Base-by-base conservation (phyloP, 2,113 vertebrate genomes). In the Cinclus cinclus region DNA sequence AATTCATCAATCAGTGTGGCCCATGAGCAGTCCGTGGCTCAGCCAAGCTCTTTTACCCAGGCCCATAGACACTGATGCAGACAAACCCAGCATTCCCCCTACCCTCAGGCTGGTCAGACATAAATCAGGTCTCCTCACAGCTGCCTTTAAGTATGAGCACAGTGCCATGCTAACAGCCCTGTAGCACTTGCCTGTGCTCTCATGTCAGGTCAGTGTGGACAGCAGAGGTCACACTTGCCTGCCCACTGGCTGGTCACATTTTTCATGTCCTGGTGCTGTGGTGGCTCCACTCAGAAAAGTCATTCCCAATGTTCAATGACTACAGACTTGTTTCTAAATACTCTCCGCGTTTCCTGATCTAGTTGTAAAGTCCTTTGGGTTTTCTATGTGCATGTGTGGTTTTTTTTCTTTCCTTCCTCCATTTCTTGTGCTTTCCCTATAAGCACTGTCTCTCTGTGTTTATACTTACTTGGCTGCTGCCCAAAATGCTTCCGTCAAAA, bases 351-450 rank as follows among this genome's bases (percentile, higher is more conserved):
- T 71, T 87, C 25, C 42, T 69, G 19, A 74, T 63, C 33, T 63
- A 23, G 25, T 41, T 84, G 18, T 59, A 60, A 91, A 68, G 39
- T 49, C 22, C 24, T 89, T 78, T 44, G 50, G 8, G 6, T 44
- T 69, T 76, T 75, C n/a, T 58, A 1, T 53, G 23, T 47, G 10
- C 2, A 0, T 23, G 20, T 46, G 14, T 0, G 0, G 11, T 42
- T 0, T 42, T 39, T 80, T 75, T 49, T 10, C 42, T 77, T 84
- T 83, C 33, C 33, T 86, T 91, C 23, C 23, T 89, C 22, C 9
- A 25, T 60, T 70, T 92, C 68, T 89, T 85, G 31, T 46, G 6
- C 78, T 87, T 89, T 41, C 30, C 31, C n/a, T 81, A 1, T 17
- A 71, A 83, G 52, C 31, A 81, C 30, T 46, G 64, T 5, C 33